A percentile compares a stretch with the other conserved stretches of the same genome.
These are phyloP conservation scores for Mormyrus iriodes DNA, from an alignment of 2,113 vertebrate genomes.

Conservation along the genomic window DNA sequence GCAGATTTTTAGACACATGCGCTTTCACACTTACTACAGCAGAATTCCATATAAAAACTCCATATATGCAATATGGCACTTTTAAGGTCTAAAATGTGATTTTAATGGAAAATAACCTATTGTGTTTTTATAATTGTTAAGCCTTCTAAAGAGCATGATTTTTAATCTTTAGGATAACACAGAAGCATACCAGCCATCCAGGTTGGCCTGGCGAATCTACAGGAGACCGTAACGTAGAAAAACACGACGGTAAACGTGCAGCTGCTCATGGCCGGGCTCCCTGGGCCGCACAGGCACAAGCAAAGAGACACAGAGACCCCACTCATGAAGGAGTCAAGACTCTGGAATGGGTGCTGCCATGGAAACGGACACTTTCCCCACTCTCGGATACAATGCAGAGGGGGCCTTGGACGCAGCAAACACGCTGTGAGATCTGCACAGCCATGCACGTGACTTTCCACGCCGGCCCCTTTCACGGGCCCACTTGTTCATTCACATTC, in stretches of 20 bases:
- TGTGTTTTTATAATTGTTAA: not conserved
- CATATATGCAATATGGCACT: not conserved
- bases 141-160: not conserved
- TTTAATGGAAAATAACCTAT: not conserved
- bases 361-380: slow-evolving; percentile 22
- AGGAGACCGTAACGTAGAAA: slow-evolving; percentile 3
- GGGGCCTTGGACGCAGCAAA: slow-evolving; percentile 36
- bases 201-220: not conserved
- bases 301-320: slow-evolving; percentile 7
- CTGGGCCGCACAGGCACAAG: slow-evolving; percentile 3
- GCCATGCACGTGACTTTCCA: slow-evolving; percentile 26
- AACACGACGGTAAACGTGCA: not conserved
- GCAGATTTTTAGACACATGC: not conserved
- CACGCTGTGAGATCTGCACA: slow-evolving; percentile 30
- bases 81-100: not conserved
- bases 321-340: slow-evolving; percentile 14
- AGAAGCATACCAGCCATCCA: not conserved
- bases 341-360: slow-evolving; percentile 34
- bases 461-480: slow-evolving; percentile 14
- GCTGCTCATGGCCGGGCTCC: not conserved
- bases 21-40: not conserved
- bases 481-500: not conserved
- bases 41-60: not conserved
- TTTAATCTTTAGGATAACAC: not conserved
- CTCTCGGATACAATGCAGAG: slow-evolving; percentile 29